phyloP scores from a whole-genome alignment of 2,888 invertebrate species.

The Nebria salina region DNA sequence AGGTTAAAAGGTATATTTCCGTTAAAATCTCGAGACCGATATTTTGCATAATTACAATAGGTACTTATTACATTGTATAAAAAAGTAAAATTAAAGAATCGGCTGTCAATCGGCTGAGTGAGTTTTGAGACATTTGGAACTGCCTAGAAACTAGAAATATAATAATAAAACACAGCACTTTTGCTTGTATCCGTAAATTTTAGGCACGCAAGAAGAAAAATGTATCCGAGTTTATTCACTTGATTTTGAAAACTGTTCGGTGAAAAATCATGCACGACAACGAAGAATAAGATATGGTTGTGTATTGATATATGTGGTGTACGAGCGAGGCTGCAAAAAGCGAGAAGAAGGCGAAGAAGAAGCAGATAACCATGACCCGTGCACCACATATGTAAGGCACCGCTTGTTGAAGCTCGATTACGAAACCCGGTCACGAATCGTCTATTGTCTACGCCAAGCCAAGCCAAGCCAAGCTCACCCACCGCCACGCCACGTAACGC shows the following conservation, averaged over 20 bases:
- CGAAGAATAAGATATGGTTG: background rate
- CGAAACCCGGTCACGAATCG: conserved; percentile 39
- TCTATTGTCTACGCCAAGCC: conserved; percentile 37
- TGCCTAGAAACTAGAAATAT: too few relatives aligned
- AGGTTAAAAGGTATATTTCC: too few relatives aligned
- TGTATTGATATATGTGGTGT: background rate
- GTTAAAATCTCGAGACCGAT: too few relatives aligned
- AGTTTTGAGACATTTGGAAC: too few relatives aligned
- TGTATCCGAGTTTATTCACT: conserved; percentile 11
- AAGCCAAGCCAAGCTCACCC: background rate
- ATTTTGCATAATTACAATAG: too few relatives aligned
- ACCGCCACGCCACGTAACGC: background rate
- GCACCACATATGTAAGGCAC: conserved; percentile 1
- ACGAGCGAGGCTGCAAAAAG: background rate
- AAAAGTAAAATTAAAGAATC: too few relatives aligned
- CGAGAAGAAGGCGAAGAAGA: conserved; percentile 1
- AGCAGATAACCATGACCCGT: background rate
- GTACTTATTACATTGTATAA: too few relatives aligned
- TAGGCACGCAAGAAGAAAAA: background rate
- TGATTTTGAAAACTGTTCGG: conserved; percentile 8
- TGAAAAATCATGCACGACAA: conserved; percentile 4
- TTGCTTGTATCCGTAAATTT: background rate
- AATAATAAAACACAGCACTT: too few relatives aligned
- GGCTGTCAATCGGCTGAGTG: too few relatives aligned
- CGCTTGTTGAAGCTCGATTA: conserved; percentile 11